Evolutionary conservation across 1,140 invertebrate genomes (phyloP), one percentile per base, ranked within the genome.

Genomic region (Polyergus mexicanus): DNA sequence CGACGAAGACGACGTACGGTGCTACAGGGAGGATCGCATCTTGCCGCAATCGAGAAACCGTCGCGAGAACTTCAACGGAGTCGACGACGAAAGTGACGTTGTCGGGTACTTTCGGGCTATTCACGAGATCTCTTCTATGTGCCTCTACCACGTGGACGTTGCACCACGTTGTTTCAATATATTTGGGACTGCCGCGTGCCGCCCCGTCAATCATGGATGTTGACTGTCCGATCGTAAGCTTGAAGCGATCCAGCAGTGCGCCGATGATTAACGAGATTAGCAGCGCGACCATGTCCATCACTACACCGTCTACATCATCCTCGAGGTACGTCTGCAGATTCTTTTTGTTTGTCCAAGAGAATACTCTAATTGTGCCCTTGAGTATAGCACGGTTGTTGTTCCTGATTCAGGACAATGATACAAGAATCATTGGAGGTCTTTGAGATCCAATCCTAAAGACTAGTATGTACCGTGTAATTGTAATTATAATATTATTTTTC

Each of bases 181-280:
- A 58, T 68, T 8, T 58, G 78, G 65, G 51, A 22, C 35, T 19
- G 35, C 16, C 51, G 77, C 38, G 51, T 13, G 63, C 56, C 19
- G 47, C 68, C 38, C 44, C 28, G 63, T 92, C 91, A 93, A 95
- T 93, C 93, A 96, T 96, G 96, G 96, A 96, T 94, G 95, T 96
- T 95, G 95, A 96, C 92, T 95, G 95, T 89, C 95, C 96, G 19
- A 95, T 96, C 87, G 95, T 96, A 84, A 96, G 96, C 74, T 94
- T 98, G 41, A 98, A 98, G 95, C 95, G 97, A 92, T 98, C 97
- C 84, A 97, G 96, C 91, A 98, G 97, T 95, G 97, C 97, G 86
- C 98, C 98, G 84, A 98, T 98, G 96, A 98, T 98, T 89, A 97
- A 97, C 93, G 96, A 97, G 92, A 95, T 96, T 58, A 83, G 93